Conservation (phyloP, 2,888 invertebrate genomes). For the Adelognathus sp. region DNA sequence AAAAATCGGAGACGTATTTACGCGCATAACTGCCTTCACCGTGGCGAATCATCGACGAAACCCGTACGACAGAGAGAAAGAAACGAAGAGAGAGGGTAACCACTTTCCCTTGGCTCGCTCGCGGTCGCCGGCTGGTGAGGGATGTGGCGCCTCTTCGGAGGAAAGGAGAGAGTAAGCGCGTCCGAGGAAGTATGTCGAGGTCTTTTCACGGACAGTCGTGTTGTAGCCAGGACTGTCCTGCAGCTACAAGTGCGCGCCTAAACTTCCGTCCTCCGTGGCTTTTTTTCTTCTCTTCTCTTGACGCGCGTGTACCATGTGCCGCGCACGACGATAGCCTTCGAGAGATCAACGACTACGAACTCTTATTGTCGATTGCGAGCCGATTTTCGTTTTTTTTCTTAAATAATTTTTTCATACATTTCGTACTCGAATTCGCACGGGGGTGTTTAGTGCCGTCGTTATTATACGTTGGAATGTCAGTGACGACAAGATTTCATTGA, state of each 20-base stretch:
- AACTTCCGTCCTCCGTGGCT: conserved; percentile 59
- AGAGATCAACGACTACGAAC: conserved; percentile 13
- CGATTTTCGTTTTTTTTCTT: neutral
- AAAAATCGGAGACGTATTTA: conserved; percentile 28
- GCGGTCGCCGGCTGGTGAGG: conserved; percentile 66
- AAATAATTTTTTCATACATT: neutral
- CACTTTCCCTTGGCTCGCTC: conserved; percentile 78
- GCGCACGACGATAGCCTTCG: conserved; percentile 4
- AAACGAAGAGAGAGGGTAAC: conserved; percentile 72
- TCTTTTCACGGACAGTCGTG: conserved; percentile 80
- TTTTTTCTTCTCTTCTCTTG: conserved; percentile 27
- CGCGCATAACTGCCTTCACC: conserved; percentile 50
- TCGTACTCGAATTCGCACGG: conserved; percentile 9
- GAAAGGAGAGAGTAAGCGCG: conserved; percentile 71
- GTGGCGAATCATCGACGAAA: conserved; percentile 63
- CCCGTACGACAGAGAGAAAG: conserved; percentile 39
- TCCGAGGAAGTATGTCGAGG: conserved; percentile 80
- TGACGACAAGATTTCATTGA: conserved; percentile 51
- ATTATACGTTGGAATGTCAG: conserved; percentile 61
- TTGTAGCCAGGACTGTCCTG: conserved; percentile 69
- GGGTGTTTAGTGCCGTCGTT: conserved; percentile 26
- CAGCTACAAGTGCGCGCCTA: conserved; percentile 63
- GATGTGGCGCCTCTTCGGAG: conserved; percentile 74
- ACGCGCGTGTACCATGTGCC: conserved; percentile 28
- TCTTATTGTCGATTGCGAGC: neutral